These are phyloP conservation scores for Mylabris sibirica DNA, from an alignment of 2,888 invertebrate species.

Conservation along the genomic window DNA sequence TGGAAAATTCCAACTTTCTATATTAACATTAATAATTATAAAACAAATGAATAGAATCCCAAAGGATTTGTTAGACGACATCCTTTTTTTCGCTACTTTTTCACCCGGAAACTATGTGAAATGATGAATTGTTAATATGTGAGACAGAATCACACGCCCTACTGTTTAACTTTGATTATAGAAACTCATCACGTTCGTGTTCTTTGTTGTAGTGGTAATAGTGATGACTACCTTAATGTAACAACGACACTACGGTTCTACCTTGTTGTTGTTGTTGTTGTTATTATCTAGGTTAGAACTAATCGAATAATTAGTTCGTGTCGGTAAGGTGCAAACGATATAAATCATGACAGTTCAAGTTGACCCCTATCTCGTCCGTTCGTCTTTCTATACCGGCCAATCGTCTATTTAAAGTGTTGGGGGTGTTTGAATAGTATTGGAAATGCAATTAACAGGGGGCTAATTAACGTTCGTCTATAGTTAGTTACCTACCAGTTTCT, in stretches of 20 bases:
- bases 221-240: neutral
- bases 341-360: neutral
- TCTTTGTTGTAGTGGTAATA: neutral
- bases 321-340: neutral
- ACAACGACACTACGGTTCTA: neutral
- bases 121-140: slow-evolving; percentile 31
- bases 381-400: slow-evolving; percentile 21
- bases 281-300: neutral
- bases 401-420: slow-evolving; percentile 15
- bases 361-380: neutral
- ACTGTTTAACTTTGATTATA: slow-evolving; percentile 9
- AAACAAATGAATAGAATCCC: slow-evolving; percentile 22
- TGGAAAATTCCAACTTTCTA: slow-evolving; percentile 36
- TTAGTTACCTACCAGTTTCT: slow-evolving; percentile 24
- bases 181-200: slow-evolving; percentile 4
- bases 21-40: slow-evolving; percentile 40
- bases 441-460: slow-evolving; percentile 36
- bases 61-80: slow-evolving; percentile 22
- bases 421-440: neutral
- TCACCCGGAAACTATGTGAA: neutral
- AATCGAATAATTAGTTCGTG: neutral
- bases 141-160: slow-evolving; percentile 16
- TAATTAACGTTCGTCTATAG: slow-evolving; percentile 32
- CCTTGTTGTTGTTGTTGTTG: neutral
- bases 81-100: slow-evolving; percentile 26